Base-by-base conservation (phyloP, 2,888 invertebrate genomes). In the Asteroscopus sphinx region DNA sequence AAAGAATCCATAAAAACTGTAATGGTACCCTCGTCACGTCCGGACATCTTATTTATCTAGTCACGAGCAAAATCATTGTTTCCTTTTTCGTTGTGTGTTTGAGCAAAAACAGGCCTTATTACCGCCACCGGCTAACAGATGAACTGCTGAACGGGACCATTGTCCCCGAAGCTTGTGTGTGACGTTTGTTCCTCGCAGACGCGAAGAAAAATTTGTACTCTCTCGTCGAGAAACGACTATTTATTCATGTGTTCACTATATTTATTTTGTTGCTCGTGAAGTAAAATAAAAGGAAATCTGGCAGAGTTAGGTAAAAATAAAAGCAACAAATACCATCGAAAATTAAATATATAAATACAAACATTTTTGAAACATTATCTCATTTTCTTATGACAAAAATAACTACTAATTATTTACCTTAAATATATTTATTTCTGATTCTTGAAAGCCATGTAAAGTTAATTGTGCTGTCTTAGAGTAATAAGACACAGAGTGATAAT, bases 11-110 rank as follows among this genome's bases (percentile, higher is more conserved):
- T 91, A 91, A 92, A 92, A 92, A 91, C 87, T 87, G 87, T 89
- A 90, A 90, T 88, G 86, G 83, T 83, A 92, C 92, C 93, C 93
- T 91, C 86, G 89, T 93, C 93, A 93, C 90, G 88, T 87, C 77
- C 84, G 85, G 90, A 91, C 91, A 88, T 92, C 90, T 92, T 92
- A 92, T 92, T 93, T 93, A 92, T 92, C 91, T 92, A 92, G 91
- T 90, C 91, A 89, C 87, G 85, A 85, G 85, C 87, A 88, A 92
- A 91, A 90, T 92, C 91, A 92, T 92, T 91, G 93, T 93, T 91
- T 91, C 88, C 88, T 88, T 90, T 89, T 86, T 81, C 84, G 85
- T 83, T 87, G 81, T 82, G 73, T 85, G 83, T 85, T 79, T 73
- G 81, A 72, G 83, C 88, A 90, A 91, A 91, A 90, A 90, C 88